phyloP scores from a whole-genome alignment of 1,140 invertebrate genomes.

The Bombus balteatus region DNA sequence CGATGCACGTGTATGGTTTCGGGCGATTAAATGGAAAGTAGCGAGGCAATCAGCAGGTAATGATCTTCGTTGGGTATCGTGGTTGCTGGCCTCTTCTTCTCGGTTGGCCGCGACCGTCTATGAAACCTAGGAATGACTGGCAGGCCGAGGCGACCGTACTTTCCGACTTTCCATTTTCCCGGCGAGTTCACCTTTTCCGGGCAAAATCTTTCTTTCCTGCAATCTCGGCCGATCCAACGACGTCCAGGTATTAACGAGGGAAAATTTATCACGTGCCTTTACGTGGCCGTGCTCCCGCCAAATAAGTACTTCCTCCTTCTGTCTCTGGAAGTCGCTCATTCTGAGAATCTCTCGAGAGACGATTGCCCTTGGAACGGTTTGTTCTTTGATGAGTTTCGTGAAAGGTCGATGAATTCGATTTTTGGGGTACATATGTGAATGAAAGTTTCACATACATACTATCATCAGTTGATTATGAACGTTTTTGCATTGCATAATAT shows the following conservation, averaged over 20 bases:
- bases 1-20: constrained; percentile 5
- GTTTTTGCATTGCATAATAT: too few relatives aligned
- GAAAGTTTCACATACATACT: too few relatives aligned
- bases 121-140: not conserved
- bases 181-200: constrained; percentile 13
- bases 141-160: not conserved
- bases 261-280: constrained; percentile 19
- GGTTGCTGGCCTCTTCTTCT: constrained; percentile 12
- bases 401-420: too few relatives aligned
- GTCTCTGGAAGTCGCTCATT: not conserved
- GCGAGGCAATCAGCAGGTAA: constrained; percentile 45
- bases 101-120: not conserved
- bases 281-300: not conserved
- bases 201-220: constrained; percentile 27
- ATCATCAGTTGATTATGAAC: too few relatives aligned
- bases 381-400: too few relatives aligned
- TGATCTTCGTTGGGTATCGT: constrained; percentile 45
- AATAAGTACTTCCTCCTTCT: constrained; percentile 28
- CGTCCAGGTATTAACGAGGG: constrained; percentile 26
- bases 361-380: not conserved
- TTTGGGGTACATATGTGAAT: too few relatives aligned
- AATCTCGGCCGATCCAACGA: constrained; percentile 10
- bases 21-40: constrained; percentile 58
- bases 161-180: constrained; percentile 53
- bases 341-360: not conserved